Base-by-base conservation (phyloP, 2,888 invertebrate genomes). In the Altica lythri region DNA sequence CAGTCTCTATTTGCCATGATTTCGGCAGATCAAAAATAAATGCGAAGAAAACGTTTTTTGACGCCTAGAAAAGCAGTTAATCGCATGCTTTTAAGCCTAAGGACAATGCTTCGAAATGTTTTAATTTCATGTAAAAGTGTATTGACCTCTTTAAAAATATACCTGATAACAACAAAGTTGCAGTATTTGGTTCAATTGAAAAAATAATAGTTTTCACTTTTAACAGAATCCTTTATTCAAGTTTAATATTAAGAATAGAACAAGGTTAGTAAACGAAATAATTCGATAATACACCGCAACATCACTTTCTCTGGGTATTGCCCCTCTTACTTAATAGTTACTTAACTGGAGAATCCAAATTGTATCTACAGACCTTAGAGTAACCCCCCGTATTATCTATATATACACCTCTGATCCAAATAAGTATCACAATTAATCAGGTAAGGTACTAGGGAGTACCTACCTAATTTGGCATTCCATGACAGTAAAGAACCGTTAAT, bases 301-400 rank as follows among this genome's bases (percentile, higher is more conserved):
- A 35, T 49, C 67, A 73, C 78, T 79, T 78, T 78, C 78, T 76
- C 78, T 74, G 70, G 68, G 63, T 65, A 67, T 57, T 70, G 66
- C 67, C 67, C 67, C 60, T 60, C 57, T 62, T 58, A 55, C 57
- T 47, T 42, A 51, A 63, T 53, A 22, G 38, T 68, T 68, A 67
- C 66, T 45, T 60, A 58, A 66, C 53, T 34, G 62, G 59, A 56
- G 61, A 60, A 50, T 63, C 62, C 40, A 45, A 53, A 50, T 37
- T 50, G 34, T 40, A 58, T 29, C 37, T 35, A 17, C 45, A 57
- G 47, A 50, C 56, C 54, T n/a, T n/a, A 57, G 44, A 49, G 49
- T 45, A 49, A 16, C 54, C 60, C 61, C 59, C 57, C 47, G 46
- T 17, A 45, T 47, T 19, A 18, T 43, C 56, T 55, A 48, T 61